Base-by-base conservation (phyloP, 2,113 vertebrate genomes). In the Chascanopsetta lugubris region DNA sequence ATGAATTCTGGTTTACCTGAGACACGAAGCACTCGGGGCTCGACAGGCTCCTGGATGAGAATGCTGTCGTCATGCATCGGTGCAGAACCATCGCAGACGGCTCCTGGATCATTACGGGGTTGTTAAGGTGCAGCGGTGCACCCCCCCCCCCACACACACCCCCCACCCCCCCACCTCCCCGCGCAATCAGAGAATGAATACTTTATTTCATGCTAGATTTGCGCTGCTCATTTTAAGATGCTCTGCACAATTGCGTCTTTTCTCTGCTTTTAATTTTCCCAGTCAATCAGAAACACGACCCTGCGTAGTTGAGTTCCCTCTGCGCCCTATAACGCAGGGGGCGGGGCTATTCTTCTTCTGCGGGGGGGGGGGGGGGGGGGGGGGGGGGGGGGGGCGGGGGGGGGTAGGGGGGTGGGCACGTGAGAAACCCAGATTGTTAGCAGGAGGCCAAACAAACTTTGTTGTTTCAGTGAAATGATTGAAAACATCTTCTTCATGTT, bases 141-240 rank as follows among this genome's bases (percentile, higher is more conserved):
- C 42, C n/a, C n/a, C n/a, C n/a, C n/a, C n/a, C n/a, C n/a, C 69
- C 61, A 63, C 53, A 80, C 66, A 79, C 34, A 63, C 43, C 63
- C 50, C 46, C 77, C 75, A 22, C 46, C 72, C 34, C 66, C 43
- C 63, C 50, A 49, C 77, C 75, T 20, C 46, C 72, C 69, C 61
- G 63, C 53, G 82, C 66, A 79, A 79, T 76, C 72, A 75, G 12
- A 72, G 65, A 74, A 67, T 69, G 74, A 80, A 88, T 77, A 75
- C 66, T 72, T 80, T 88, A 85, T 89, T 87, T 88, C 85, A 90
- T 84, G 90, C 73, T 87, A 85, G 77, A 85, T 83, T 88, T 80
- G 68, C 75, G 68, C 58, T 59, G 73, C 67, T 84, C 59, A 65
- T 88, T 82, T 77, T 40, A 32, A 67, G 43, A 49, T 43, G 65